Conservation (phyloP, 1,140 invertebrate species). For the Aphelenchoides besseyi region DNA sequence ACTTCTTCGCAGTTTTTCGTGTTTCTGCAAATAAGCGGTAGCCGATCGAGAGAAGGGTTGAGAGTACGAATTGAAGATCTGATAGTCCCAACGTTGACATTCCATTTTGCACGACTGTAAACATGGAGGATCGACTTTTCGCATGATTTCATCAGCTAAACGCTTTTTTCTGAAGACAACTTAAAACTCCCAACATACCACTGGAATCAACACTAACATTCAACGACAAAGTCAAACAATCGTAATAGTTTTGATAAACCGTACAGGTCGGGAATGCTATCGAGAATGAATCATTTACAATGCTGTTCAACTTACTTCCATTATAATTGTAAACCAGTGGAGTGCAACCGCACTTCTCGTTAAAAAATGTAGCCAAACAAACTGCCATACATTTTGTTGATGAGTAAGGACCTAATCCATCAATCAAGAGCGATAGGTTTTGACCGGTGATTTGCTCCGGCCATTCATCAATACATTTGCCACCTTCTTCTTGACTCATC, state of each 20-base stretch:
- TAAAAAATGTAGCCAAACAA: slow-evolving; percentile 53
- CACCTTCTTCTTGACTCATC: slow-evolving; percentile 46
- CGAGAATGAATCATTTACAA: neutral
- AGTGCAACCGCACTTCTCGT: slow-evolving; percentile 53
- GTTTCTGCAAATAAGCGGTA: slow-evolving; percentile 39
- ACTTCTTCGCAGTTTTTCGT: slow-evolving; percentile 18
- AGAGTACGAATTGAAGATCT: slow-evolving; percentile 57
- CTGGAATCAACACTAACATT: slow-evolving; percentile 11
- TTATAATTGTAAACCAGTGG: slow-evolving; percentile 54
- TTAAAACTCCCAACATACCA: neutral
- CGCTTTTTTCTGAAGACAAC: slow-evolving; percentile 4
- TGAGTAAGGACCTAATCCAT: slow-evolving; percentile 38
- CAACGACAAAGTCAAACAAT: slow-evolving; percentile 1
- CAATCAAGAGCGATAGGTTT: neutral
- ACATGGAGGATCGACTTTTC: slow-evolving; percentile 31
- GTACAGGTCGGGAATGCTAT: slow-evolving; percentile 9
- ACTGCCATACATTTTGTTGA: slow-evolving; percentile 51
- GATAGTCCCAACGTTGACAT: slow-evolving; percentile 55
- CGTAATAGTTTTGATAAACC: slow-evolving; percentile 10
- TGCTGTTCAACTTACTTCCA: slow-evolving; percentile 2
- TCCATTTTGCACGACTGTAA: slow-evolving; percentile 50
- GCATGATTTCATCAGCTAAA: slow-evolving; percentile 20
- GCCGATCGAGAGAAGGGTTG: slow-evolving; percentile 43
- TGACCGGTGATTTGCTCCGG: slow-evolving; percentile 23
- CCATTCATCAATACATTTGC: slow-evolving; percentile 57